A percentile compares a stretch with the other conserved stretches of the same genome.
phyloP scores from a whole-genome alignment of 2,888 invertebrate species.

The Ophion slaviceki region DNA sequence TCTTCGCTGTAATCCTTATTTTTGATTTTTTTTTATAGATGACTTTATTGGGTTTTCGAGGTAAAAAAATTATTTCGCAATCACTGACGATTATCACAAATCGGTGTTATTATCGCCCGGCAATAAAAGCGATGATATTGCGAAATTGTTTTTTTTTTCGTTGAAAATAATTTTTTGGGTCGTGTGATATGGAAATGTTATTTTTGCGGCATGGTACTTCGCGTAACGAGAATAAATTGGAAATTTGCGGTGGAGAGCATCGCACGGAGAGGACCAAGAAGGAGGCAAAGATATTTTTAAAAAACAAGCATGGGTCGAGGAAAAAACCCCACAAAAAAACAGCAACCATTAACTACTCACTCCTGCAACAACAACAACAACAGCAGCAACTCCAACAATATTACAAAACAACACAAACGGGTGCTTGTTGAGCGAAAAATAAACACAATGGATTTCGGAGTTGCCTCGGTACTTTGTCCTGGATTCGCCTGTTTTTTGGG shows the following conservation, averaged over 20 bases:
- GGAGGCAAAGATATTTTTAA: constrained; percentile 29
- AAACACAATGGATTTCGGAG: constrained; percentile 36
- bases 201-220: constrained; percentile 41
- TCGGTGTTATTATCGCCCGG: too few relatives aligned
- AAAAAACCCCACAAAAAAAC: constrained; percentile 24
- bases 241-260: constrained; percentile 67
- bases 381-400: constrained; percentile 41
- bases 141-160: constrained; percentile 7
- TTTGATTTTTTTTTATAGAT: constrained; percentile 19
- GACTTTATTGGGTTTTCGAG: constrained; percentile 19
- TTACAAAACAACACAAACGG: constrained; percentile 50
- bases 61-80: constrained; percentile 12
- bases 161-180: constrained; percentile 16
- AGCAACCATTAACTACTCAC: constrained; percentile 36
- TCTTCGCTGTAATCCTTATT: constrained; percentile 11
- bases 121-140: neutral
- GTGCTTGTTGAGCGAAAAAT: constrained; percentile 60
- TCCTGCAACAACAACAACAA: constrained; percentile 31
- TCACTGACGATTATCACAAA: neutral
- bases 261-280: constrained; percentile 64
- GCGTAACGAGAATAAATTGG: constrained; percentile 33
- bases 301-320: constrained; percentile 23
- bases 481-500: constrained; percentile 38
- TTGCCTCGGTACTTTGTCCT: constrained; percentile 52
- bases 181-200: constrained; percentile 1